Conservation (phyloP, 2,113 vertebrate species). For the Formicarius rufipectus region DNA sequence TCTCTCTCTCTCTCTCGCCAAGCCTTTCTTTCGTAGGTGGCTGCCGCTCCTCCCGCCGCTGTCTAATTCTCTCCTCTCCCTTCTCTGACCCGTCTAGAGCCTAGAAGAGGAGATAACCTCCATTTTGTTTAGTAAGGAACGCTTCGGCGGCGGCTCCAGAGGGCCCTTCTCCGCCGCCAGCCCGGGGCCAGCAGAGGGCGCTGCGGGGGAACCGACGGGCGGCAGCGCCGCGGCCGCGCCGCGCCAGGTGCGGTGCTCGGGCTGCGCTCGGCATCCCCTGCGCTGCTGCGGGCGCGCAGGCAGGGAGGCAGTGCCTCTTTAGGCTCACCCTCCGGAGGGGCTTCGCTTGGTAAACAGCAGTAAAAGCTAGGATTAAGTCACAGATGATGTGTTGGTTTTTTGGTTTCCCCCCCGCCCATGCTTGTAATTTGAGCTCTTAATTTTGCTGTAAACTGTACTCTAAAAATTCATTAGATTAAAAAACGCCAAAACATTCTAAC, state of each 20-base stretch:
- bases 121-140: conserved; percentile 86
- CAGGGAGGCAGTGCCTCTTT: fast-evolving
- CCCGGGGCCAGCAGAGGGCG: conserved; percentile 82
- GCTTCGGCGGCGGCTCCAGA: conserved; percentile 67
- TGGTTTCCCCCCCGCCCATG: too few species aligned
- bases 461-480: not conserved
- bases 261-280: not conserved
- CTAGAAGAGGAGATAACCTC: conserved; percentile 92
- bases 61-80: conserved; percentile 72
- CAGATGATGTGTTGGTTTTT: conserved; percentile 39
- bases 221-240: conserved; percentile 59
- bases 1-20: conserved; percentile 12
- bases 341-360: not conserved
- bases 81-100: conserved; percentile 84
- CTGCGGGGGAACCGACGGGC: conserved; percentile 70
- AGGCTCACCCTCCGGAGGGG: fast-evolving
- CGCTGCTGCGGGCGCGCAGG: too few species aligned
- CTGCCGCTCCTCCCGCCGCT: conserved; percentile 44
- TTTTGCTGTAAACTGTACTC: not conserved
- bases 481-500: not conserved
- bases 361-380: conserved; percentile 29
- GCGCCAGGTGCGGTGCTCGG: conserved; percentile 82
- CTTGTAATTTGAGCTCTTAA: not conserved
- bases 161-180: conserved; percentile 73
- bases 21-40: conserved; percentile 48